Evolutionary conservation across 1,140 invertebrate species (phyloP), one percentile per base, ranked within the genome.

Genomic region (Ips nitidus): DNA sequence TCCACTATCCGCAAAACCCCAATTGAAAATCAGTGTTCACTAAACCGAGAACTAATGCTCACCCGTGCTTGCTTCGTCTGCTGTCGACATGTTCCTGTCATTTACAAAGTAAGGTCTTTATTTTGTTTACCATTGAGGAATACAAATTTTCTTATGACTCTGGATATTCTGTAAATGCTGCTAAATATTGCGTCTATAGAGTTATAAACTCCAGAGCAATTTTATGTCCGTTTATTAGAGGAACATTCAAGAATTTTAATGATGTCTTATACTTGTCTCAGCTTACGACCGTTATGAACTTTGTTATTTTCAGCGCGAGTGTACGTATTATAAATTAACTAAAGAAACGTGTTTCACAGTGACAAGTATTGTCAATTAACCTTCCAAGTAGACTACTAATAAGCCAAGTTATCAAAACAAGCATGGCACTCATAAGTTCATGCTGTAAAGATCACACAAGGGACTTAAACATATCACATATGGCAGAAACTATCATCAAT

Each of bases 1-100:
- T 37, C 52, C 52, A 55, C 8, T 8, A 55, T 55, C 36, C 37
- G 52, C 36, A 62, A 62, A 62, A 39, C 50, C 60, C 47, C 60
- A 62, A 62, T 62, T 52, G 60, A 62, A 62, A 62, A 62, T 62
- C 60, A 62, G 52, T 62, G 60, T 41, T 62, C 60, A 62, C 60
- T 52, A 62, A 62, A 47, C 45, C 45, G 60, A 50, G 52, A 62
- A 42, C 37, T 52, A 39, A 62, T 50, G 60, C 60, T 62, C 60
- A 52, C 22, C 42, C 60, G 47, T 62, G 60, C 60, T 52, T 62
- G 5, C 47, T 39, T 38, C 39, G 45, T 39, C 47, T 62, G 60
- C 38, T 52, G 60, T 52, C 60, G 60, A 62, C 60, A 52, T 62
- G 60, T 52, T 38, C 60, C 39, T 62, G 60, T 62, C 60, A 62